phyloP scores from a whole-genome alignment of 2,113 vertebrate genomes.

The Chroicocephalus ridibundus region DNA sequence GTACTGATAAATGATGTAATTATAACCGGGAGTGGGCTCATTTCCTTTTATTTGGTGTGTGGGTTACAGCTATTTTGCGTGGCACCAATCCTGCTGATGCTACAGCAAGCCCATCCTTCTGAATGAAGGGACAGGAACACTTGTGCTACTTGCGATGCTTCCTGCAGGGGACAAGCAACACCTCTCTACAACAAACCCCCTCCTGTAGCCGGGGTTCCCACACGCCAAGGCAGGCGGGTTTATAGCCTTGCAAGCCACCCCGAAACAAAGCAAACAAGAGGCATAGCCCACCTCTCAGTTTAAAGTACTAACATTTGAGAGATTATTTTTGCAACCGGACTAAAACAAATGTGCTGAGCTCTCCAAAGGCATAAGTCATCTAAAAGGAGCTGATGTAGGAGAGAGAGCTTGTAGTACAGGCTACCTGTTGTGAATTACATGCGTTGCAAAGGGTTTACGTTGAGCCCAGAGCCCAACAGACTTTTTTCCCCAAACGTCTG shows the following conservation, averaged over 20 bases:
- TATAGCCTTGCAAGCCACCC: background rate
- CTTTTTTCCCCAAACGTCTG: background rate
- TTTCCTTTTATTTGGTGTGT: background rate
- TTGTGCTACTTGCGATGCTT: background rate
- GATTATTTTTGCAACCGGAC: background rate
- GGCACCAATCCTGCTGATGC: background rate
- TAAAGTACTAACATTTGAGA: background rate
- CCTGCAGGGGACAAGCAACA: background rate
- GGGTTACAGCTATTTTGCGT: background rate
- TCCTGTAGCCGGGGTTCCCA: background rate
- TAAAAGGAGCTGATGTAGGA: background rate
- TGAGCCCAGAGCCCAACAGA: background rate
- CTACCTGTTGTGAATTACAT: background rate
- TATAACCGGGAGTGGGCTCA: background rate
- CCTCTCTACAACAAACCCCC: background rate
- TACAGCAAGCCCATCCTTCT: background rate
- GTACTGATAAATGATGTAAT: constrained; percentile 10
- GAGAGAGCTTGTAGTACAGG: background rate
- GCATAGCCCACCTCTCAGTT: background rate
- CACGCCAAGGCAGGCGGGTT: background rate
- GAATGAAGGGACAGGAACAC: background rate
- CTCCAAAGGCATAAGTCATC: background rate
- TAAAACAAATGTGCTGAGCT: background rate
- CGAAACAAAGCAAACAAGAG: background rate
- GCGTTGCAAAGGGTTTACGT: background rate